Evolutionary conservation across 2,113 vertebrate genomes (phyloP).

Genomic region (Planiliza haematocheilus): DNA sequence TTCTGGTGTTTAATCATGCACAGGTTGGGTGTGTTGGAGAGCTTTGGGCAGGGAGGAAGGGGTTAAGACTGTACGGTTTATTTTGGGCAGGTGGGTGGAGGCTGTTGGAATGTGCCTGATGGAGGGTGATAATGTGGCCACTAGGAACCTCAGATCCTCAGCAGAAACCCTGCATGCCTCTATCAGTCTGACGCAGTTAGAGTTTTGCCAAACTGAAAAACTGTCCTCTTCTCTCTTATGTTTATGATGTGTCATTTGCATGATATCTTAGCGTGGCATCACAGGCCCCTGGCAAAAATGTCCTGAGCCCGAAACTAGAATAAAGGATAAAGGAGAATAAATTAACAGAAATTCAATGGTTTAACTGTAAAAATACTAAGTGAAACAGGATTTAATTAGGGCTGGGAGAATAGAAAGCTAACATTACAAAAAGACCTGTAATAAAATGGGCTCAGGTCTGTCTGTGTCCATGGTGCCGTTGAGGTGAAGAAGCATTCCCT

Average conservation of each 20-base stretch:
- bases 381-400: too few relatives aligned
- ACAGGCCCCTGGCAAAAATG: too few relatives aligned
- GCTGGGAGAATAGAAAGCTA: background rate
- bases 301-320: background rate
- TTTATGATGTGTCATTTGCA: too few relatives aligned
- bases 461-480: background rate
- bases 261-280: background rate
- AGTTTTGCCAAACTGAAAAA: conserved; percentile 66
- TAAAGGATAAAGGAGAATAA: too few relatives aligned
- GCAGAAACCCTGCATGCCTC: conserved; percentile 66
- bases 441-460: background rate
- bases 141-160: conserved; percentile 72
- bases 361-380: too few relatives aligned
- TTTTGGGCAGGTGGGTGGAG: conserved; percentile 86
- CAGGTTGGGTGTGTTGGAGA: conserved; percentile 2
- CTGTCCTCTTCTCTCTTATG: conserved; percentile 7
- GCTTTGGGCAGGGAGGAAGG: conserved; percentile 58
- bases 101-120: conserved; percentile 84
- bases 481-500: conserved; percentile 6
- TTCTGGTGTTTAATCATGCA: conserved; percentile 6
- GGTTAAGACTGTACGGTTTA: conserved; percentile 81
- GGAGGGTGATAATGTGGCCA: conserved; percentile 83
- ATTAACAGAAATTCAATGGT: too few relatives aligned
- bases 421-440: background rate
- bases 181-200: conserved; percentile 75